Base-by-base conservation (phyloP, 2,113 vertebrate species). In the Paralichthys olivaceus region DNA sequence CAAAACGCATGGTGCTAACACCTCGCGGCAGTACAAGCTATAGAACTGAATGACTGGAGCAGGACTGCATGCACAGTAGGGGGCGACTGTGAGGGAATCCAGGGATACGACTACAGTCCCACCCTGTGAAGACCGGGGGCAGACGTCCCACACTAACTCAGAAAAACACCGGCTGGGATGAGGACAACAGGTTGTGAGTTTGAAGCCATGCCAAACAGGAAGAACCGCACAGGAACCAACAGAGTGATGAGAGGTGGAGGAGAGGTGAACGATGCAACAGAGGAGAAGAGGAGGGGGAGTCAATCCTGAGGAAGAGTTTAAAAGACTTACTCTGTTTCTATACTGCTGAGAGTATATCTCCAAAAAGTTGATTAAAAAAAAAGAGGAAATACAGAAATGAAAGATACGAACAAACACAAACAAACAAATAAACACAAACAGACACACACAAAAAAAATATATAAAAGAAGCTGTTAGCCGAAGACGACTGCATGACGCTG, bases 321-420 rank as follows among this genome's bases (percentile, higher is more conserved):
- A 72, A 92, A 75, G 72, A 95, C 94, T 95, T 95, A 95, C 94
- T 93, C 87, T 61, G 91, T 90, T 92, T 92, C 91, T 93, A 94
- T 91, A 94, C 81, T 80, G 94, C 92, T 94, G 93, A 92, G 93
- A 93, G 92, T 93, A 94, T 89, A 93, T 87, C 92, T 95, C 90
- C 93, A 93, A 91, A n/a, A 92, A 92, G 90, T 86, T 64, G 84
- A 88, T 88, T 70, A 45, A 85, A 87, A 87, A 74, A 83, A 84
- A 78, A 83, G 75, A 83, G 64, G 78, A 83, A 77, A 84, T 60
- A 90, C 62, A 84, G 77, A 86, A 92, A 93, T 84, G 66, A 91
- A 88, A 91, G 76, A 87, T 71, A 91, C 79, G 76, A 75, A 93
- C 84, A 86, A 79, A 92, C 88, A 92, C 89, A 58, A 82, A 94